Evolutionary conservation across 2,113 vertebrate genomes (phyloP).

Genomic region (Physeter macrocephalus): DNA sequence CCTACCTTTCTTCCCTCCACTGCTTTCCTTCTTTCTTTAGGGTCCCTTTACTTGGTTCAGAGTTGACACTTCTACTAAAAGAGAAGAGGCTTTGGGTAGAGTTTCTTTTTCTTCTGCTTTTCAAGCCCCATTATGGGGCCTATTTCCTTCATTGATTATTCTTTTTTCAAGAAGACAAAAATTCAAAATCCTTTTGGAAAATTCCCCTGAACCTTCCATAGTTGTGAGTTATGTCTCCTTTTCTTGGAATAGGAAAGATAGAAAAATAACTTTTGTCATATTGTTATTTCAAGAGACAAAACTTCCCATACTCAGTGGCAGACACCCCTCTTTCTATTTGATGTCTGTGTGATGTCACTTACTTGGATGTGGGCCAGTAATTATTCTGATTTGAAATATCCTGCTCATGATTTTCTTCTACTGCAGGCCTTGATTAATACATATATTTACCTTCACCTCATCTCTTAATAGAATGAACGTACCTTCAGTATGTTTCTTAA

Average conservation of each 20-base stretch:
- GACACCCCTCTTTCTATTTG: neutral
- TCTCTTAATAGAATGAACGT: neutral
- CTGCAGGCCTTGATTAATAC: neutral
- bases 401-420: neutral
- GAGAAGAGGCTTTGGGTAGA: neutral
- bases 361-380: neutral
- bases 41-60: neutral
- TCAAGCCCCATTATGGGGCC: neutral
- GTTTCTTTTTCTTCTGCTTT: neutral
- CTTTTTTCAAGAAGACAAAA: neutral
- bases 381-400: neutral
- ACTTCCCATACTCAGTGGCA: neutral
- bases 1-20: neutral
- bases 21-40: neutral
- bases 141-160: neutral
- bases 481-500: neutral
- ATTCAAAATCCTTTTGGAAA: neutral
- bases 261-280: neutral
- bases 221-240: neutral
- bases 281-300: neutral
- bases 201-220: neutral
- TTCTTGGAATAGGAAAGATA: neutral
- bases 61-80: neutral
- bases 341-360: neutral
- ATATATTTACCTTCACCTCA: neutral